Percentiles rank a stretch among this genome's conserved stretches.
Evolutionary conservation across 2,888 invertebrate species (phyloP).

Genomic region (Harpagoxenus sublaevis): DNA sequence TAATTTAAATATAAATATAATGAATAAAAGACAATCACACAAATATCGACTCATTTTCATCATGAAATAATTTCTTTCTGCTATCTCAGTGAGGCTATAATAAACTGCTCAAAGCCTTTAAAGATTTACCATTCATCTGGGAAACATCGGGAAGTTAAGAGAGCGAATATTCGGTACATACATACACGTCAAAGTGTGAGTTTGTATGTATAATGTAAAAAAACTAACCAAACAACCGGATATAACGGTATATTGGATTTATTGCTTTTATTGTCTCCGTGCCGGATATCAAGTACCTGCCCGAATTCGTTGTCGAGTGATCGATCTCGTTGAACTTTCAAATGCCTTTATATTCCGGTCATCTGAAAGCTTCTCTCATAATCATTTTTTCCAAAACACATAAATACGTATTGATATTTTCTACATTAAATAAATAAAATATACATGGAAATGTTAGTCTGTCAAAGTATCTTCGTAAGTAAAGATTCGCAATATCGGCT

Average conservation of each 20-base stretch:
- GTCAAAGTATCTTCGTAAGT: slow-evolving; percentile 16
- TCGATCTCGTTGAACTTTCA: slow-evolving; percentile 18
- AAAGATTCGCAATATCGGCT: slow-evolving; percentile 4
- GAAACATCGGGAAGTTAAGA: not conserved
- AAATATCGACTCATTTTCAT: not conserved
- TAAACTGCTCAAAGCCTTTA: not conserved
- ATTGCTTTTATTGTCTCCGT: slow-evolving; percentile 15
- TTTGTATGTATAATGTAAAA: slow-evolving; percentile 22
- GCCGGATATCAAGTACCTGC: slow-evolving; percentile 13
- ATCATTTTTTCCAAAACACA: not conserved
- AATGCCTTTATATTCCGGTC: slow-evolving; percentile 15
- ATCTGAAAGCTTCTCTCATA: not conserved
- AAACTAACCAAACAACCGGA: not conserved
- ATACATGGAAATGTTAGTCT: not conserved
- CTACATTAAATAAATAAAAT: not conserved
- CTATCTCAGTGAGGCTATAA: not conserved
- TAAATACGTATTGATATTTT: not conserved
- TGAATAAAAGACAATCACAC: not conserved
- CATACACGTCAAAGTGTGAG: not conserved
- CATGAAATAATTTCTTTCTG: not conserved
- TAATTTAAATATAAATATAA: not conserved
- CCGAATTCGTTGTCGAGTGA: slow-evolving; percentile 7
- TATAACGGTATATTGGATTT: slow-evolving; percentile 9
- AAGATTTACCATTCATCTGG: not conserved
- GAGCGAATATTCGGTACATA: not conserved